Base-by-base conservation (phyloP, 2,113 vertebrate species). In the Cyprinus carpio region DNA sequence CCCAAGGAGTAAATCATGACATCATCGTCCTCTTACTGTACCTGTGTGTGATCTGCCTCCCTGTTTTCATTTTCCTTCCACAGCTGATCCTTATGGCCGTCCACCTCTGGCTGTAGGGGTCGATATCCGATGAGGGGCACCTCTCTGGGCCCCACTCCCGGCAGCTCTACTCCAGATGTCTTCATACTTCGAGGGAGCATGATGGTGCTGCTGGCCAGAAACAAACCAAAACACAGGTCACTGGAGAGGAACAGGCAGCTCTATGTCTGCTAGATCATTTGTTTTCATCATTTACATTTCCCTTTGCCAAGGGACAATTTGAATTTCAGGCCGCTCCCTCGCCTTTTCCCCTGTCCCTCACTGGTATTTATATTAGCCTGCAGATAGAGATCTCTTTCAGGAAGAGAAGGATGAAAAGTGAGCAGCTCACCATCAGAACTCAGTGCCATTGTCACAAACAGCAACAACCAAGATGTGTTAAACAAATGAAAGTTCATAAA, bases 101-200 rank as follows among this genome's bases (percentile, higher is more conserved):
- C 81, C 2, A 84, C 16, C 81, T 92, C 93, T 51, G 93, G 89
- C 2, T 86, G 77, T 58, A 95, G 84, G 4, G 92, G 92, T 65
- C 95, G 89, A 87, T 94, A 95, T 83, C 93, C 94, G 89, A 94
- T 92, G n/a, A 95, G 95, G 67, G 95, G 95, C 79, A 94, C 93
- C 1, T 90, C 81, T 49, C 87, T 92, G 0, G 94, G 91, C 81
- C 93, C 93, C 89, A 92, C 93, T 84, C 94, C 95, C 1, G 95
- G 95, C 87, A 95, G 92, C 87, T 95, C 93, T 49, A 84, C 93
- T 10, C 90, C 93, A 86, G 91, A 90, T 72, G 92, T 91, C 20
- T 90, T 91, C 91, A 93, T 79, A 90, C 89, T 93, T 54, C 93
- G 93, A 56, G 93, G 93, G 69, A 95, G 90, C 95, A 95, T 95